These are phyloP conservation scores for Crax fasciolata DNA, from an alignment of 2,797 vertebrate species.

Conservation along the genomic window DNA sequence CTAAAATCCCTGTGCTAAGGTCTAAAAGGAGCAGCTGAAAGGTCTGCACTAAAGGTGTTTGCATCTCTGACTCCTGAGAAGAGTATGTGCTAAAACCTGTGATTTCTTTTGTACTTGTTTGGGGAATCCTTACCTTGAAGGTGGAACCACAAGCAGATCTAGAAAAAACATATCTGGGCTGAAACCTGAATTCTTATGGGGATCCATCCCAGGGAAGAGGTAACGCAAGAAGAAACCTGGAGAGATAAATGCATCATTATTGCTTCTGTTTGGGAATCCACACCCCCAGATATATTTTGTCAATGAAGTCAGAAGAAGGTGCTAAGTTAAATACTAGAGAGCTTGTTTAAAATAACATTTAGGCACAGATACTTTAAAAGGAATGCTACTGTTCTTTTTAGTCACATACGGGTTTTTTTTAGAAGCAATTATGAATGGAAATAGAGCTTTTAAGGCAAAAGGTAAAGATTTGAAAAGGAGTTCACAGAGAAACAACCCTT, in stretches of 20 bases:
- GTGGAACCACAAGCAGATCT: constrained; percentile 93
- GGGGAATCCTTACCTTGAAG: constrained; percentile 86
- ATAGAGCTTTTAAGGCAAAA: background rate
- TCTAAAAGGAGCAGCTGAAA: no score
- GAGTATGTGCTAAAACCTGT: accelerated
- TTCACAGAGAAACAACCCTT: accelerated
- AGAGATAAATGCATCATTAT: background rate
- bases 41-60: background rate
- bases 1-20: no score
- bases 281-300: background rate
- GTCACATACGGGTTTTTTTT: background rate
- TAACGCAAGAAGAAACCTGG: constrained; percentile 93
- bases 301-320: background rate
- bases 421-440: background rate
- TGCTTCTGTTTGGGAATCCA: background rate
- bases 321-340: background rate
- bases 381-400: background rate
- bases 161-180: constrained; percentile 92
- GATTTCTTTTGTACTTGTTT: background rate
- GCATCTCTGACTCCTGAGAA: background rate
- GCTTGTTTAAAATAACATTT: background rate
- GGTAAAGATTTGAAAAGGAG: background rate
- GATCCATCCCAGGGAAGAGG: constrained; percentile 89
- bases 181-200: constrained; percentile 67
- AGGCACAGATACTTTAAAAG: background rate